A percentile compares a stretch with the other conserved stretches of the same genome.
phyloP scores from a whole-genome alignment of 30 jellyfish, hydroid and myxozoan species.

The Aurelia coerulea region DNA sequence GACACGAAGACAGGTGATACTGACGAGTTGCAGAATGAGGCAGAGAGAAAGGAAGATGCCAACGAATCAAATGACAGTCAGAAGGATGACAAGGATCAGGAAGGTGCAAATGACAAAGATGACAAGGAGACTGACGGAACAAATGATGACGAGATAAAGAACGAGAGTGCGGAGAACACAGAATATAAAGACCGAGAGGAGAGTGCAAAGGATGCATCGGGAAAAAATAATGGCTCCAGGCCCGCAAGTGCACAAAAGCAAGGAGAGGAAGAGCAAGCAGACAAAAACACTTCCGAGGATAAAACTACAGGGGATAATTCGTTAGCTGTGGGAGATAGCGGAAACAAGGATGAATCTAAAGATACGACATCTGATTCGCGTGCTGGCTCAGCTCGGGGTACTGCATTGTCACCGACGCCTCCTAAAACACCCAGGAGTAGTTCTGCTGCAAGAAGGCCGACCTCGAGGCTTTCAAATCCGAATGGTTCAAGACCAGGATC shows the following conservation, averaged over 20 bases:
- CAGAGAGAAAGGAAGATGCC: not conserved
- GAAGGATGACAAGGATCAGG: not conserved
- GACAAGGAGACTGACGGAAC: not conserved
- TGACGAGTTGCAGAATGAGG: no score
- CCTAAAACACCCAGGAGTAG: slow-evolving; percentile 62
- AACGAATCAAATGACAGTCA: not conserved
- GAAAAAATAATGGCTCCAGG: no score
- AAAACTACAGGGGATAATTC: not conserved
- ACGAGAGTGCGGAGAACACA: not conserved
- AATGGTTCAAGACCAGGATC: slow-evolving; percentile 33
- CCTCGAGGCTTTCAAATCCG: slow-evolving; percentile 32
- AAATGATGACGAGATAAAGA: not conserved
- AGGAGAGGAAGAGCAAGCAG: not conserved
- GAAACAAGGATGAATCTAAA: not conserved
- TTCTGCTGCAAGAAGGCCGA: slow-evolving; percentile 23
- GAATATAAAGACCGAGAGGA: not conserved
- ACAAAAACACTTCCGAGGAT: not conserved
- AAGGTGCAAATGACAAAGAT: not conserved
- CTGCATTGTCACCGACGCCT: slow-evolving; percentile 53
- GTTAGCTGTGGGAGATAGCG: not conserved
- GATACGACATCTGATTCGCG: not conserved
- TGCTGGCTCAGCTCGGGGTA: not conserved
- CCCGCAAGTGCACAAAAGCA: not conserved
- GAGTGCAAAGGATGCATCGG: not conserved
- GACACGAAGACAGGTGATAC: not conserved